Percentiles rank a stretch among this genome's conserved stretches.
phyloP scores from a whole-genome alignment of 2,888 invertebrate genomes.

The Acronicta psi region DNA sequence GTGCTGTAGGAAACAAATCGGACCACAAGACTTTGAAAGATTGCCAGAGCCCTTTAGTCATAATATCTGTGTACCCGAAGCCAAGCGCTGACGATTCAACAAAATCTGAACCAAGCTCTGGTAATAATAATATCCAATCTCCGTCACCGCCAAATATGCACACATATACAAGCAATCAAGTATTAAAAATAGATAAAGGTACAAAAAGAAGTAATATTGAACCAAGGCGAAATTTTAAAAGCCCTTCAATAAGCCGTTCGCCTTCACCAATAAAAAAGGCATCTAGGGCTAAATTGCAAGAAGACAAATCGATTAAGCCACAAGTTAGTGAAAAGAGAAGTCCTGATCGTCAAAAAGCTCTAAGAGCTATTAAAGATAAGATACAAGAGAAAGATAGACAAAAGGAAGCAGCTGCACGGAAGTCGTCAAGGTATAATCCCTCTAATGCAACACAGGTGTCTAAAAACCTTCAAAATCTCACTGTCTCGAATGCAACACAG shows the following conservation, averaged over 20 bases:
- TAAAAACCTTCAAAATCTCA: constrained; percentile 26
- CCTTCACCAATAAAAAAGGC: constrained; percentile 39
- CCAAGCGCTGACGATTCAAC: constrained; percentile 55
- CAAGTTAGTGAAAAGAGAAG: constrained; percentile 23
- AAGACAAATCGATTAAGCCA: constrained; percentile 28
- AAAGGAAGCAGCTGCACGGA: constrained; percentile 7
- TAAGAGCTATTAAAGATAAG: constrained; percentile 37
- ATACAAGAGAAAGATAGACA: constrained; percentile 45
- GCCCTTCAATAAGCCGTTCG: constrained; percentile 28
- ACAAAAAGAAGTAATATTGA: constrained; percentile 16
- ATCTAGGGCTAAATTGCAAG: constrained; percentile 29
- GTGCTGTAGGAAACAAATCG: constrained; percentile 30
- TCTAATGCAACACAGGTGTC: constrained; percentile 10
- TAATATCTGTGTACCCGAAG: constrained; percentile 82
- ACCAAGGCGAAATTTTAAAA: constrained; percentile 14
- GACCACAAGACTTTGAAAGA: constrained; percentile 39
- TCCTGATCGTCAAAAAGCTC: constrained; percentile 36
- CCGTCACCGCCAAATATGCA: constrained; percentile 2
- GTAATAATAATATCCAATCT: neutral
- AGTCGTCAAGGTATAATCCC: constrained; percentile 13
- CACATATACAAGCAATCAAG: constrained; percentile 12
- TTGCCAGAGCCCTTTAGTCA: constrained; percentile 71
- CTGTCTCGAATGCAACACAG: constrained; percentile 31
- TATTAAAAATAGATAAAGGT: constrained; percentile 18
- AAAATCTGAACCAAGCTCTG: constrained; percentile 17